These are phyloP conservation scores for Edolisoma coerulescens DNA, from an alignment of 2,113 vertebrate genomes.

Conservation along the genomic window DNA sequence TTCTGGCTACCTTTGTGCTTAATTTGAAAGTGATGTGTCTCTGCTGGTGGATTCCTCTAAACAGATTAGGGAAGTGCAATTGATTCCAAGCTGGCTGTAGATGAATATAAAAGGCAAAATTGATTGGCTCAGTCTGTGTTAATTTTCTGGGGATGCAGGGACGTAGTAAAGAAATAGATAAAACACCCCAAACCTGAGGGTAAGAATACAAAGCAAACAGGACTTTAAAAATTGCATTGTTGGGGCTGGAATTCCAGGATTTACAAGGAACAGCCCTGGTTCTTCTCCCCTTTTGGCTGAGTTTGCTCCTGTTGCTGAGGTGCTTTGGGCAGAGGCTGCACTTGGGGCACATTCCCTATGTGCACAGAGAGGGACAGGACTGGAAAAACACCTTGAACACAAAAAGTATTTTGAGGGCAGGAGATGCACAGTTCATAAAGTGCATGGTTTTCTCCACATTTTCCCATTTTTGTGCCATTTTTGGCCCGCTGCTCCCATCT, in stretches of 20 bases:
- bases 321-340: not conserved
- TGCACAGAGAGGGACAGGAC: not conserved
- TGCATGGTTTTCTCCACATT: fast-evolving
- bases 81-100: not conserved
- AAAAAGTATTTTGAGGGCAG: fast-evolving
- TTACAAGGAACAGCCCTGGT: not conserved
- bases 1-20: not conserved
- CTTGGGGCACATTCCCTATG: fast-evolving
- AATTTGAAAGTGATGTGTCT: not conserved
- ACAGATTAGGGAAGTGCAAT: conserved; percentile 3
- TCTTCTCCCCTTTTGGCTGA: not conserved
- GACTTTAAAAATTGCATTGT: fast-evolving
- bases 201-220: not conserved
- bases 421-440: fast-evolving
- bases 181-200: not conserved
- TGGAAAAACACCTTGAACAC: fast-evolving
- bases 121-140: not conserved
- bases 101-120: conserved; percentile 11
- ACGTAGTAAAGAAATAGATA: not conserved
- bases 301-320: not conserved
- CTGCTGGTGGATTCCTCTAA: not conserved
- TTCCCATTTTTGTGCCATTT: not conserved
- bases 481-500: not conserved
- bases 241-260: not conserved
- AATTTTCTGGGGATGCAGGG: not conserved